These are phyloP conservation scores for Tenthredo notha DNA, from an alignment of 2,888 invertebrate species.

Conservation along the genomic window DNA sequence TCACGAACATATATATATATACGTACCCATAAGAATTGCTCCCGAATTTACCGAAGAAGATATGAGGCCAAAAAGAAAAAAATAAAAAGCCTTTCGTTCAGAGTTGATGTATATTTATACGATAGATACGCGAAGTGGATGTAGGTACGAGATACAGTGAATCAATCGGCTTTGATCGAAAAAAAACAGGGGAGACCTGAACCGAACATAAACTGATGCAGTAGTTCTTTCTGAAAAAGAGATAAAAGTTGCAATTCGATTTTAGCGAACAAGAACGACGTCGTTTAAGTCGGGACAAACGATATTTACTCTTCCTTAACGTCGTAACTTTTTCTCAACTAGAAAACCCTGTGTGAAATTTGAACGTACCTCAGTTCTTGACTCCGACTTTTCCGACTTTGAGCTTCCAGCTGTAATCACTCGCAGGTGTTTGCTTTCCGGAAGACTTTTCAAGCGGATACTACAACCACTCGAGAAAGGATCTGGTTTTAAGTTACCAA, in stretches of 20 bases:
- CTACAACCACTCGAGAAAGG: not conserved
- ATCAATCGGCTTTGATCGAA: slow-evolving; percentile 8
- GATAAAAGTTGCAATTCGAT: slow-evolving; percentile 17
- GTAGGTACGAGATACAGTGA: not conserved
- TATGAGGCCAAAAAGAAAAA: not conserved
- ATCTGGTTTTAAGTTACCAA: not conserved
- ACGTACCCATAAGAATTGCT: not conserved
- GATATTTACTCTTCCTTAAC: slow-evolving; percentile 26
- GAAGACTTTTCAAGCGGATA: slow-evolving; percentile 3
- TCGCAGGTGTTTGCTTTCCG: slow-evolving; percentile 34
- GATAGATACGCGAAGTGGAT: not conserved
- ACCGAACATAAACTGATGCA: not conserved
- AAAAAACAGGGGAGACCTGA: not conserved
- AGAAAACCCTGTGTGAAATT: slow-evolving; percentile 1
- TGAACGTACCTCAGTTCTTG: not conserved
- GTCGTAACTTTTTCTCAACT: slow-evolving; percentile 11
- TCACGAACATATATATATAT: not conserved
- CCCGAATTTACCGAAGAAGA: not conserved
- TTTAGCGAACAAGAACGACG: slow-evolving; percentile 18
- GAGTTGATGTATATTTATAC: not conserved
- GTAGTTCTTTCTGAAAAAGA: not conserved
- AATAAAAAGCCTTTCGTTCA: not conserved
- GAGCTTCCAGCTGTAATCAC: slow-evolving; percentile 14
- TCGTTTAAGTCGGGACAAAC: slow-evolving; percentile 18
- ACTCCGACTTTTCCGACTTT: slow-evolving; percentile 16